Conservation (phyloP, 2,888 invertebrate species). For the Alsophila aescularia region DNA sequence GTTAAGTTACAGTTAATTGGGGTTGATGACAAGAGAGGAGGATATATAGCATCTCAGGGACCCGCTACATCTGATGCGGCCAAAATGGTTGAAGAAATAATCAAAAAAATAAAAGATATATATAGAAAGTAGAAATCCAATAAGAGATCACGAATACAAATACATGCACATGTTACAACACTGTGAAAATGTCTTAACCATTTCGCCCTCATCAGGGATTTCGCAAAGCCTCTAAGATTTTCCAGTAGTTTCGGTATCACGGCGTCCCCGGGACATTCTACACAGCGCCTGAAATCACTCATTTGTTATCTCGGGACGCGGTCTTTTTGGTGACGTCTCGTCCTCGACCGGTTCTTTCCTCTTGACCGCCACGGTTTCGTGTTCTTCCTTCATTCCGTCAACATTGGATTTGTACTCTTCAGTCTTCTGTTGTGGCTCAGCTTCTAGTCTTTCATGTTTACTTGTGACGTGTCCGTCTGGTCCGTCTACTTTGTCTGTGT, state of each 20-base stretch:
- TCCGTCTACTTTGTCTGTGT: constrained; percentile 37
- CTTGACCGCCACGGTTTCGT: constrained; percentile 63
- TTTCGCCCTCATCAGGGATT: neutral
- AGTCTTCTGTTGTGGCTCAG: constrained; percentile 51
- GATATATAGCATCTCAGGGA: neutral
- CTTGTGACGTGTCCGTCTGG: constrained; percentile 4
- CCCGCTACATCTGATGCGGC: neutral
- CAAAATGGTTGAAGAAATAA: too few species aligned
- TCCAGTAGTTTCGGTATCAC: constrained; percentile 1
- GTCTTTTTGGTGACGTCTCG: constrained; percentile 74
- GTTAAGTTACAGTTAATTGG: constrained; percentile 46
- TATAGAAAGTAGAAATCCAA: too few species aligned
- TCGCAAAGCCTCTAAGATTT: neutral
- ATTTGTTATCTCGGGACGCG: constrained; percentile 68
- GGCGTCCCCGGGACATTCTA: neutral
- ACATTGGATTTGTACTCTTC: constrained; percentile 56
- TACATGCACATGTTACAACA: neutral
- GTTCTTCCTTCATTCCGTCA: constrained; percentile 50
- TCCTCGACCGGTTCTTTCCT: constrained; percentile 68
- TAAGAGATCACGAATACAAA: neutral
- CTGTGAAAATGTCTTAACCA: neutral
- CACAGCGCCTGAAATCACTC: constrained; percentile 54
- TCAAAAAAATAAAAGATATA: too few species aligned
- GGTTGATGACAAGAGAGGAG: constrained; percentile 7
- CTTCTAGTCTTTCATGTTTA: constrained; percentile 52